Conservation (phyloP, 2,888 invertebrate genomes). For the Callyntrura guangdongensis region DNA sequence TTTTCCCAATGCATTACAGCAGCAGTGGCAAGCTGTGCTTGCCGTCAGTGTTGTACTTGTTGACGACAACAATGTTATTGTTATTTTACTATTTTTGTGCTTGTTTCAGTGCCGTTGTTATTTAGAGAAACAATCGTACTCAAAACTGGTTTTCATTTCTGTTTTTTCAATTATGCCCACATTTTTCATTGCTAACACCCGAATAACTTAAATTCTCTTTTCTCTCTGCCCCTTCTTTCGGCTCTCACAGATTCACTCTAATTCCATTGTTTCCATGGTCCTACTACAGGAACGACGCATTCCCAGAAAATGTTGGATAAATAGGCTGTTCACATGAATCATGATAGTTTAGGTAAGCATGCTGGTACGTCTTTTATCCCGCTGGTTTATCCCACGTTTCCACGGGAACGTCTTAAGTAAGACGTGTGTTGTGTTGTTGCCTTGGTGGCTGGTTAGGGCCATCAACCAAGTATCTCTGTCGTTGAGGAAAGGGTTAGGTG, state of each 20-base stretch:
- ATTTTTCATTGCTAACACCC: background rate
- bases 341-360: background rate
- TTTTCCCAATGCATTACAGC: too few relatives aligned
- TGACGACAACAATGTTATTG: slow-evolving; percentile 60
- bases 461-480: background rate
- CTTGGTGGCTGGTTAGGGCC: too few relatives aligned
- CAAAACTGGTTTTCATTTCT: slow-evolving; percentile 52
- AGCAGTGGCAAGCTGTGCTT: background rate
- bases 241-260: background rate
- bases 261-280: background rate
- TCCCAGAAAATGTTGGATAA: too few relatives aligned
- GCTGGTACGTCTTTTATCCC: too few relatives aligned
- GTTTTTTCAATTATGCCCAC: slow-evolving; percentile 32
- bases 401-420: background rate
- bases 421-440: background rate
- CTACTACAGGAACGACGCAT: background rate
- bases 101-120: background rate
- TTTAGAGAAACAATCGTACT: background rate
- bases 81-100: slow-evolving; percentile 9
- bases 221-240: background rate
- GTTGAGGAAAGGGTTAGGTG: background rate
- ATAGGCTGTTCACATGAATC: background rate
- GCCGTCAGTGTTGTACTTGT: slow-evolving; percentile 11
- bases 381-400: background rate
- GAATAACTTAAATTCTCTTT: background rate